Evolutionary conservation across 2,888 invertebrate genomes (phyloP), one percentile per base, ranked within the genome.

Genomic region (Apamea crenata): DNA sequence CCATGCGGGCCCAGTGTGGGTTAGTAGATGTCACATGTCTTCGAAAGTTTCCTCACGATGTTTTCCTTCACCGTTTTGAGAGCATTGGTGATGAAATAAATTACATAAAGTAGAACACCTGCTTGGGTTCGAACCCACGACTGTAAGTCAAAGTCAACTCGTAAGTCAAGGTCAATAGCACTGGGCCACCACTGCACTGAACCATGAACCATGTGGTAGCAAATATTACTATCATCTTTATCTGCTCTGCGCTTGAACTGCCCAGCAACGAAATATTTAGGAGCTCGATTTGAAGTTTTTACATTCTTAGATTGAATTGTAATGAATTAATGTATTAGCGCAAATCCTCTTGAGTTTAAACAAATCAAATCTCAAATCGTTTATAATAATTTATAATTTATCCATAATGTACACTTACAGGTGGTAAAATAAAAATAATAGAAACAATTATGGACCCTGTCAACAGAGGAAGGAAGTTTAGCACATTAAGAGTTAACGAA

Each of bases 401-500:
- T 36, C 36, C 36, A 36, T 36, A 36, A 36, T 36, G 36, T 36
- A 36, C 36, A 36, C 36, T 36, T 36, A 36, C 36, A 36, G 36
- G 36, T 36, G 36, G 36, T 36, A 36, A 36, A 36, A 36, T 36
- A 36, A 36, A 36, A 36, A 3, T 3, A 36, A 36, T 36, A 36
- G 36, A 3, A 36, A 36, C 36, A 36, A 36, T 36, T 36, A 36
- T 36, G 36, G 3, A 36, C 36, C 36, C 36, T 36, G 36, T 36
- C 36, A 66, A 75, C 32, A 82, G 70, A 53, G n/a, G 14, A 36
- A 82, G 70, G 53, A 70, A 76, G 44, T 70, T 25, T 12, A 61
- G 16, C 29, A 61, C 29, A 61, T 29, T 29, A 61, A 16, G 61
- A 29, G 61, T n/a, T 7, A 61, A 32, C 16, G 14, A 70, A 65